These are phyloP conservation scores for Heliconius charithonia DNA, from an alignment of 2,888 invertebrate genomes.

Conservation along the genomic window DNA sequence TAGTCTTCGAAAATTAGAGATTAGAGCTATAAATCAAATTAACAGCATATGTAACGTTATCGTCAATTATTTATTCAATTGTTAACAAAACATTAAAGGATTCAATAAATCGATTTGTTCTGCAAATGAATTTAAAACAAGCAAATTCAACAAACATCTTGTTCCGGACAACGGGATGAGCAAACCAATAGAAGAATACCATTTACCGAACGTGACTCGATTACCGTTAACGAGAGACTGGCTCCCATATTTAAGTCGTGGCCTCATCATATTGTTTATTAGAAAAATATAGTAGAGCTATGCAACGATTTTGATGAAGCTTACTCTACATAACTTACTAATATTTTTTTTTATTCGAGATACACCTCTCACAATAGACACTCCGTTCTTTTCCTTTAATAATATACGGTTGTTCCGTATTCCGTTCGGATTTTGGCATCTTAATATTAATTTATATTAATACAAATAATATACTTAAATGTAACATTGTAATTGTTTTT, in stretches of 20 bases:
- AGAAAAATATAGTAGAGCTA: neutral
- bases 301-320: neutral
- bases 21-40: too few relatives aligned
- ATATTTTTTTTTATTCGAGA: too few relatives aligned
- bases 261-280: neutral
- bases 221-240: slow-evolving; percentile 27
- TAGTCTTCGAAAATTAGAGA: too few relatives aligned
- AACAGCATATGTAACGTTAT: too few relatives aligned
- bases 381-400: too few relatives aligned
- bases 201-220: slow-evolving; percentile 46
- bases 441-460: too few relatives aligned
- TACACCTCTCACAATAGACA: too few relatives aligned
- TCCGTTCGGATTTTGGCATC: too few relatives aligned
- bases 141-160: slow-evolving; percentile 14
- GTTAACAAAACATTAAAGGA: neutral
- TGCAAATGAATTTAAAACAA: slow-evolving; percentile 12
- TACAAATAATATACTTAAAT: too few relatives aligned
- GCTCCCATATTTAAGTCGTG: slow-evolving; percentile 1
- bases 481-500: too few relatives aligned
- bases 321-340: too few relatives aligned
- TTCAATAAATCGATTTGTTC: neutral
- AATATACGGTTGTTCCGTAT: too few relatives aligned
- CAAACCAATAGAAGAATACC: slow-evolving; percentile 40
- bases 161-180: slow-evolving; percentile 4
- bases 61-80: neutral